These are phyloP conservation scores for Ctenomys sociabilis DNA, from an alignment of 2,113 vertebrate genomes.

Conservation along the genomic window DNA sequence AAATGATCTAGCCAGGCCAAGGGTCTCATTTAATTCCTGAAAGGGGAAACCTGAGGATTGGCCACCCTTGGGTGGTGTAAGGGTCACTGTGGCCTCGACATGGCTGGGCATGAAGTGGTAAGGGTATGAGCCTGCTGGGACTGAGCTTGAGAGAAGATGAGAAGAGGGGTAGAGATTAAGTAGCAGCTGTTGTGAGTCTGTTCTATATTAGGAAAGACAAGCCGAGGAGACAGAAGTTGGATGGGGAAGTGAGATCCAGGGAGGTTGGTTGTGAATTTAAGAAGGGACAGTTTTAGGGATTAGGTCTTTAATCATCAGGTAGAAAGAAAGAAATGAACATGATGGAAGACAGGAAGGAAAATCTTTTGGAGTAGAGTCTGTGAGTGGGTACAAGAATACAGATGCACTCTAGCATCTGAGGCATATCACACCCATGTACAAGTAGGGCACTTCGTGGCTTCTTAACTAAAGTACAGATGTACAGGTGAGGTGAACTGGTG, in stretches of 20 bases:
- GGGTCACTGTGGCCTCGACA: background rate
- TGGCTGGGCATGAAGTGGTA: background rate
- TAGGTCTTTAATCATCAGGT: background rate
- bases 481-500: background rate
- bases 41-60: background rate
- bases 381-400: background rate
- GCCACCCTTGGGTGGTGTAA: background rate
- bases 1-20: background rate
- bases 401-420: background rate
- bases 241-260: background rate
- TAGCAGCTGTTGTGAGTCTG: background rate
- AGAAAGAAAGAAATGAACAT: background rate
- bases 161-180: background rate
- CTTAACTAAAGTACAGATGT: background rate
- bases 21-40: background rate
- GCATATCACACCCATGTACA: background rate
- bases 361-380: background rate
- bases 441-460: background rate
- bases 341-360: background rate
- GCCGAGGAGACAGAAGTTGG: background rate
- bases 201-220: background rate
- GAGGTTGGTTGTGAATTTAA: background rate
- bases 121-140: background rate
- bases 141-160: background rate
- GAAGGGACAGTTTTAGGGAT: background rate